Percentiles rank a stretch among this genome's conserved stretches.
Conservation (phyloP, 1,140 invertebrate species). For the Carposina sasakii region DNA sequence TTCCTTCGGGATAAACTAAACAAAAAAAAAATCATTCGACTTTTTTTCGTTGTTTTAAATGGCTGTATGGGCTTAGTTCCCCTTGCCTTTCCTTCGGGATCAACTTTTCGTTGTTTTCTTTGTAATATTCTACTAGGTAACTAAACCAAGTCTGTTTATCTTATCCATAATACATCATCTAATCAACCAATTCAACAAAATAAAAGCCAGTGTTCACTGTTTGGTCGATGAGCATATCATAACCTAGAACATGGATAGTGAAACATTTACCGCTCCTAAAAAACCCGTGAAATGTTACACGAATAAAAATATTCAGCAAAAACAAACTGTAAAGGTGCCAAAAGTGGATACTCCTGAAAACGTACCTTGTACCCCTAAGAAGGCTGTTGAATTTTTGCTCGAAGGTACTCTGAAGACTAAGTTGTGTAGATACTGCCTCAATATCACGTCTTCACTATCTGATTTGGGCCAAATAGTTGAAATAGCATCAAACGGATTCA, state of each 20-base stretch:
- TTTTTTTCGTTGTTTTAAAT: no score
- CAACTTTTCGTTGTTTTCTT: no score
- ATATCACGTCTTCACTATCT: slow-evolving; percentile 31
- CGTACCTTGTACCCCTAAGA: slow-evolving; percentile 42
- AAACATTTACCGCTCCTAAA: background rate
- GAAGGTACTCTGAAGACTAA: slow-evolving; percentile 45
- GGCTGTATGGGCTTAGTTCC: no score
- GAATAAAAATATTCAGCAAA: background rate
- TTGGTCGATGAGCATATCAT: background rate
- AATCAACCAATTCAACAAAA: no score
- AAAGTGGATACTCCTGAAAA: background rate
- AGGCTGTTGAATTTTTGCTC: slow-evolving; percentile 50
- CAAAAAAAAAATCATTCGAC: no score
- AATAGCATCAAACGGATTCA: slow-evolving; percentile 34
- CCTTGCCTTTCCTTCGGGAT: no score
- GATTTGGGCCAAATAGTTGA: slow-evolving; percentile 54
- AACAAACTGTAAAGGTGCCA: background rate
- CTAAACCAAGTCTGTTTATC: no score
- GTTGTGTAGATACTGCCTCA: slow-evolving; percentile 57
- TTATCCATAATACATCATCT: no score
- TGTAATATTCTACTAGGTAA: no score
- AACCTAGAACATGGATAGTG: slow-evolving; percentile 4
- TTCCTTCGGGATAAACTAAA: no score
- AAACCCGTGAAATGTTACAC: background rate
- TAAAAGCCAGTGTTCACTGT: background rate